phyloP scores from a whole-genome alignment of 2,888 invertebrate species.

The Eilema sororculum region DNA sequence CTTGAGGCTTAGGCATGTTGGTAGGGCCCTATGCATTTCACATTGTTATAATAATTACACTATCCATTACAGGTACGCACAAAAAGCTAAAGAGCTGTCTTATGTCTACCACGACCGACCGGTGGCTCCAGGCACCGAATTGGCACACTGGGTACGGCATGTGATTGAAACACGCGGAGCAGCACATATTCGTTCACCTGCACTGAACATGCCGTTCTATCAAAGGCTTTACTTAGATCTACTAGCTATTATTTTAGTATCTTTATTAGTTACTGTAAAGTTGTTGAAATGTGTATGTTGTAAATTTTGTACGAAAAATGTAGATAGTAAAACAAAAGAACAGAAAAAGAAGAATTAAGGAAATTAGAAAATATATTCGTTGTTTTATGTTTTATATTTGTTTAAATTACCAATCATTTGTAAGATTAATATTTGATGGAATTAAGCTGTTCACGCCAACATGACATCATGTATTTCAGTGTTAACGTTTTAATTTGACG shows the following conservation, averaged over 20 bases:
- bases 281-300: not conserved
- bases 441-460: not conserved
- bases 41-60: not conserved
- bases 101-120: constrained; percentile 61
- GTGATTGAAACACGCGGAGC: constrained; percentile 61
- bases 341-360: constrained; percentile 9
- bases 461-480: too few relatives aligned
- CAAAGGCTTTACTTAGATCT: constrained; percentile 63
- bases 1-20: too few relatives aligned
- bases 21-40: too few relatives aligned
- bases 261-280: not conserved
- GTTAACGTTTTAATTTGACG: too few relatives aligned
- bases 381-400: not conserved
- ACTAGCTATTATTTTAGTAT: constrained; percentile 11
- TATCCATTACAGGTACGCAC: constrained; percentile 52
- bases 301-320: constrained; percentile 8
- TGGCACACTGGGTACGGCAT: constrained; percentile 65
- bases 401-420: not conserved
- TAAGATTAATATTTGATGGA: too few relatives aligned
- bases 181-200: constrained; percentile 61
- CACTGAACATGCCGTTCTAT: constrained; percentile 58
- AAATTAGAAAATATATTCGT: not conserved
- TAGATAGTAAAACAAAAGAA: not conserved
- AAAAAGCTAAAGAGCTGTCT: constrained; percentile 57
- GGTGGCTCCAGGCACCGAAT: constrained; percentile 53